These are phyloP conservation scores for Paracyprichromis sp. DNA, from an alignment of 2,113 vertebrate genomes.

Conservation along the genomic window DNA sequence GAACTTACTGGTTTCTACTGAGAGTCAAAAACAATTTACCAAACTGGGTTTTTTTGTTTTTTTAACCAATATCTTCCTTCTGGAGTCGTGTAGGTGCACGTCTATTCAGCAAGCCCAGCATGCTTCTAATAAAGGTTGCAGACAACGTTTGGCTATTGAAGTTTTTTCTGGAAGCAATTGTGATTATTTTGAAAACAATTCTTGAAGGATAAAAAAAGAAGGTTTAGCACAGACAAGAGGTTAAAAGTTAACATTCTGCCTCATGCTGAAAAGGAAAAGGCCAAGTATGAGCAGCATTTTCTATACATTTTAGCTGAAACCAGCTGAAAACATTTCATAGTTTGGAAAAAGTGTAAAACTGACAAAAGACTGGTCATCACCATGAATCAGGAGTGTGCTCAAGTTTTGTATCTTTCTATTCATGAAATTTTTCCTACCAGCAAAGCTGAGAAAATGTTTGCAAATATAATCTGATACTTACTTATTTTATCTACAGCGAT, in stretches of 20 bases:
- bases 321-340: not conserved
- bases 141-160: not conserved
- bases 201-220: not conserved
- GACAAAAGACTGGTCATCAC: not conserved
- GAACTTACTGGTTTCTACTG: slow-evolving; percentile 12
- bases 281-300: not conserved
- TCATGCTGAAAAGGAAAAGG: not conserved
- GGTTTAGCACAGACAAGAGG: not conserved
- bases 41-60: rapidly evolving
- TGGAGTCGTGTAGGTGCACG: not conserved
- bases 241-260: not conserved
- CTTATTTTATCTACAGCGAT: not conserved
- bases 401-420: not conserved
- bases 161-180: not conserved
- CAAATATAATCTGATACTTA: not conserved
- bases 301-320: not conserved
- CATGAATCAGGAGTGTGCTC: not conserved
- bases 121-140: not conserved
- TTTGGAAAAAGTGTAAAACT: not conserved
- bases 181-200: not conserved
- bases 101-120: not conserved
- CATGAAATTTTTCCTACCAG: not conserved
- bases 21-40: slow-evolving; percentile 7
- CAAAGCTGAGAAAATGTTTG: not conserved
- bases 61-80: not conserved